Conservation (phyloP, 2,888 invertebrate genomes). For the Erpobdella octoculata region DNA sequence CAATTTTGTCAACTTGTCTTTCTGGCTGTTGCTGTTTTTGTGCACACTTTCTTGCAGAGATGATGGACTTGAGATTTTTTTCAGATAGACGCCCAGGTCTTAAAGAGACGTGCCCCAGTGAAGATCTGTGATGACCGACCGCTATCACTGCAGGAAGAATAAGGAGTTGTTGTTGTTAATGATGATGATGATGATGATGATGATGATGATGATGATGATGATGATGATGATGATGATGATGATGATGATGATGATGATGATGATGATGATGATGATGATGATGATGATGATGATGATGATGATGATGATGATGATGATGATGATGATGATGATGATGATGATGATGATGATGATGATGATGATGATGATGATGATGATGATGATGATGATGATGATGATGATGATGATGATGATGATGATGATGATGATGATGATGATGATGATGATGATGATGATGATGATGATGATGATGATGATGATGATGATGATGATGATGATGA, state of each 20-base stretch:
- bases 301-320: background rate
- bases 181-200: conserved; percentile 26
- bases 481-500: conserved; percentile 18
- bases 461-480: conserved; percentile 11
- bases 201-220: conserved; percentile 15
- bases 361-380: conserved; percentile 19
- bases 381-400: conserved; percentile 20
- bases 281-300: conserved; percentile 7
- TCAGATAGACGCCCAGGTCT: too few relatives aligned
- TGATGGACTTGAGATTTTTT: too few relatives aligned
- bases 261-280: conserved; percentile 26
- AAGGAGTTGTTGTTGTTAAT: conserved; percentile 14
- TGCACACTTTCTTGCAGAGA: too few relatives aligned
- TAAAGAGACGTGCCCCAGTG: too few relatives aligned
- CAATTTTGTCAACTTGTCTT: too few relatives aligned
- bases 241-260: conserved; percentile 18
- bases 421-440: conserved; percentile 5
- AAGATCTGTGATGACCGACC: too few relatives aligned
- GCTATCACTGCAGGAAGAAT: too few relatives aligned
- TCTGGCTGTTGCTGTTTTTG: too few relatives aligned
- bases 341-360: conserved; percentile 20
- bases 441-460: conserved; percentile 13
- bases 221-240: conserved; percentile 18
- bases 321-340: conserved; percentile 14
- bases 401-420: conserved; percentile 14